Evolutionary conservation across 2,113 vertebrate species (phyloP).

Genomic region (Hoplias malabaricus): DNA sequence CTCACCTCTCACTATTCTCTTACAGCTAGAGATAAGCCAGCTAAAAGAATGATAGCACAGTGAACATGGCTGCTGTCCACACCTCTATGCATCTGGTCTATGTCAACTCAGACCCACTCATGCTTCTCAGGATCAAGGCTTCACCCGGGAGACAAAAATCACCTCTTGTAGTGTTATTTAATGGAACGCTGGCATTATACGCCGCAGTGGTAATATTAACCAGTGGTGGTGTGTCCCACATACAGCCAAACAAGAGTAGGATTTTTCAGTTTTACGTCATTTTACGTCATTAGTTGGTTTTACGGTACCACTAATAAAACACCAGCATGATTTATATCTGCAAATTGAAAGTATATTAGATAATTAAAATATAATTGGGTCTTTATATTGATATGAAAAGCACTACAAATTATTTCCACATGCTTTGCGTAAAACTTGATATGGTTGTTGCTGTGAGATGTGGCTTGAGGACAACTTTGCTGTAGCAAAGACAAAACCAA

Average conservation of each 20-base stretch:
- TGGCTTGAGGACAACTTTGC: background rate
- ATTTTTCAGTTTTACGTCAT: background rate
- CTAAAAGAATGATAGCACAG: constrained; percentile 6
- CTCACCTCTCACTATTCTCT: background rate
- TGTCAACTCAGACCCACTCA: constrained; percentile 15
- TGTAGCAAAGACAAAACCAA: background rate
- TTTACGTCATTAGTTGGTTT: background rate
- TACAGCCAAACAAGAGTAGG: background rate
- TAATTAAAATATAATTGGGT: background rate
- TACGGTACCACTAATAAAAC: background rate
- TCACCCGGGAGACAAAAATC: constrained; percentile 10
- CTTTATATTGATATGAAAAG: constrained; percentile 8
- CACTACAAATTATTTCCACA: constrained; percentile 6
- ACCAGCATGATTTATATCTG: background rate
- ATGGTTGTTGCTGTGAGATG: background rate
- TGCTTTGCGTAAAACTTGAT: background rate
- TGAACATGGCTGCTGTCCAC: background rate
- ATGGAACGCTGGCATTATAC: background rate
- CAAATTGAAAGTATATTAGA: background rate
- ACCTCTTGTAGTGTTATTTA: constrained; percentile 8
- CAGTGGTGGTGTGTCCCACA: background rate
- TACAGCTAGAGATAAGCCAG: constrained; percentile 4
- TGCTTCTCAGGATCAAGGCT: background rate
- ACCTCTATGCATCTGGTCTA: constrained; percentile 5
- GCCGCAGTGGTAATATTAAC: background rate